Evolutionary conservation across 2,888 invertebrate species (phyloP), one percentile per base, ranked within the genome.

Genomic region (Callimorpha dominula): DNA sequence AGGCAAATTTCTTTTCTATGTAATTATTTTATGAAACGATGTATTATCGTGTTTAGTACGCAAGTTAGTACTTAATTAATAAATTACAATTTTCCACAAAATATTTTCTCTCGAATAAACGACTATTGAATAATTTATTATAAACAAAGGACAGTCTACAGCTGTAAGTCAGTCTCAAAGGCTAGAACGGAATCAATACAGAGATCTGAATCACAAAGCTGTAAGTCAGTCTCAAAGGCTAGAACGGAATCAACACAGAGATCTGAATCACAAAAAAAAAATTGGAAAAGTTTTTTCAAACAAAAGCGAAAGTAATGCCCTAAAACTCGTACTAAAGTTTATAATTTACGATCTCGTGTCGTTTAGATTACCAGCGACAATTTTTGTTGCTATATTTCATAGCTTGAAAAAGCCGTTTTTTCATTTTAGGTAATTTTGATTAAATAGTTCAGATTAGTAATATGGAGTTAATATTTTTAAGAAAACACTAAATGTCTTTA

Each of bases 291-390:
- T 50, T 50, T 65, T 31, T 20, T 17, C 15, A 31, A 66, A 40
- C 49, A 46, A 7, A 20, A 4, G 5, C 43, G 8, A 20, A 15
- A 40, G 68, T 3, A 66, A 68, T 11, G 1, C n/a, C 15, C 42
- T 6, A 31, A 71, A 70, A 62, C 40, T 11, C 42, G 4, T 20
- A 71, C 20, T 67, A 50, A 81, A 78, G 43, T 78, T 80, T 65
- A 72, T 68, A 78, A 75, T 81, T 81, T 78, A 81, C 65, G 66
- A 71, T 46, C 3, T 31, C 14, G 60, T 81, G 73, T 63, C 15
- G 17, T 31, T 3, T 31, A 50, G 31, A 50, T 49, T 14, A 4
- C 20, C 20, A 20, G 31, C 15, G 20, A 31, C 31, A 65, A 65
- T 65, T 6, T 20, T 65, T 50, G 49, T 31, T 31, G 49, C 31